These are phyloP conservation scores for Drosophila eohydei DNA, from an alignment of 2,888 invertebrate species.

Conservation along the genomic window DNA sequence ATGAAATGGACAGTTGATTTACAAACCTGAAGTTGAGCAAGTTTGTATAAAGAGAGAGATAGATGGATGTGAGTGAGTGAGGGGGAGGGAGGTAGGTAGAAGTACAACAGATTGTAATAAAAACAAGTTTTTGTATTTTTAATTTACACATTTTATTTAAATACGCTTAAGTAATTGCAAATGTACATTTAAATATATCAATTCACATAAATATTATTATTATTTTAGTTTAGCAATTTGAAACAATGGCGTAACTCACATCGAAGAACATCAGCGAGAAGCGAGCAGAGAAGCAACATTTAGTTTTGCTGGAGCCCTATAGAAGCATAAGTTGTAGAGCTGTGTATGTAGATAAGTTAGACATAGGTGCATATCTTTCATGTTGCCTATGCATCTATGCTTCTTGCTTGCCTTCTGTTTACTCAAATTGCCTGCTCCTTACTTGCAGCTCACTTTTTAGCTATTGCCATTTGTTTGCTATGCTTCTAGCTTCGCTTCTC, in stretches of 20 bases:
- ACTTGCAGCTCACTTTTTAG: background rate
- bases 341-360: background rate
- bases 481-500: background rate
- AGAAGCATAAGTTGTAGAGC: background rate
- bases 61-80: background rate
- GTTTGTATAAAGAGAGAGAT: background rate
- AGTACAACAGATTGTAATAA: background rate
- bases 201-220: constrained; percentile 64
- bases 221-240: constrained; percentile 25
- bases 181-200: constrained; percentile 71
- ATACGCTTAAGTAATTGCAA: constrained; percentile 42
- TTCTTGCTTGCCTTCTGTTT: no score
- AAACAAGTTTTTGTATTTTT: constrained; percentile 14
- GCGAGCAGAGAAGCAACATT: constrained; percentile 1
- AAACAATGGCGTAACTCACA: constrained; percentile 25
- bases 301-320: background rate
- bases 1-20: background rate
- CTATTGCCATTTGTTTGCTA: background rate
- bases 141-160: constrained; percentile 58
- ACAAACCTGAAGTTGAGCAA: background rate
- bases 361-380: no score
- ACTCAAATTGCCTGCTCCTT: no score
- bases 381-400: background rate
- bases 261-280: constrained; percentile 7
- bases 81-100: no score